Base-by-base conservation (phyloP, 2,113 vertebrate genomes). In the Talpa occidentalis region DNA sequence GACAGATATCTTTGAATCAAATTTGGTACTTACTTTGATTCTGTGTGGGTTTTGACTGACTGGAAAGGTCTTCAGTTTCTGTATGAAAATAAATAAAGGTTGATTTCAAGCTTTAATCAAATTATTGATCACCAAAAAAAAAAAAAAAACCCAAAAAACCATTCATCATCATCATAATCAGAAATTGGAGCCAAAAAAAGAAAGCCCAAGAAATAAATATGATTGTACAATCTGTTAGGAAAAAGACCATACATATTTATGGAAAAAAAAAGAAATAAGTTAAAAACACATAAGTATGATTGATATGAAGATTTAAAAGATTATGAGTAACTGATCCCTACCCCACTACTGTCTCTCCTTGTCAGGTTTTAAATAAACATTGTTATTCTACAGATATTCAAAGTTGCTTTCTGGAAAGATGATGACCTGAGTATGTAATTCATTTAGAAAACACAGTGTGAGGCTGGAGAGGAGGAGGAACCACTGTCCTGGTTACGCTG, bases 61-160 rank as follows among this genome's bases (percentile, higher is more conserved):
- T 97, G 87, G 98, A 97, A 96, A 97, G 95, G 62, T 98, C 98
- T 88, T 98, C 98, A 92, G 97, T 98, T 97, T 98, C 98, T 99
- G 96, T 76, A 94, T 32, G 89, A 78, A 98, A 90, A 95, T 96
- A 28, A 97, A 90, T 3, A 97, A 26, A 40, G 62, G 47, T 49
- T 97, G 87, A 98, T 88, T 97, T 91, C 72, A 91, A 87, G 77
- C 59, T 90, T 80, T 96, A 97, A 93, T 92, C 14, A 32, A 94
- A 95, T 35, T 94, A 62, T 52, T 76, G 7, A 54, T 28, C 56
- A 91, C 17, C 17, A 70, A 37, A 70, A 72, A 40, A 42, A 9
- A 2, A 21, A 7, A 21, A n/a, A n/a, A n/a, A n/a, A n/a, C n/a
- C n/a, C n/a, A n/a, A n/a, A n/a, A n/a, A n/a, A n/a, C n/a, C n/a